Evolutionary conservation across 2,888 invertebrate species (phyloP).

Genomic region (Amblyteles armatorius): DNA sequence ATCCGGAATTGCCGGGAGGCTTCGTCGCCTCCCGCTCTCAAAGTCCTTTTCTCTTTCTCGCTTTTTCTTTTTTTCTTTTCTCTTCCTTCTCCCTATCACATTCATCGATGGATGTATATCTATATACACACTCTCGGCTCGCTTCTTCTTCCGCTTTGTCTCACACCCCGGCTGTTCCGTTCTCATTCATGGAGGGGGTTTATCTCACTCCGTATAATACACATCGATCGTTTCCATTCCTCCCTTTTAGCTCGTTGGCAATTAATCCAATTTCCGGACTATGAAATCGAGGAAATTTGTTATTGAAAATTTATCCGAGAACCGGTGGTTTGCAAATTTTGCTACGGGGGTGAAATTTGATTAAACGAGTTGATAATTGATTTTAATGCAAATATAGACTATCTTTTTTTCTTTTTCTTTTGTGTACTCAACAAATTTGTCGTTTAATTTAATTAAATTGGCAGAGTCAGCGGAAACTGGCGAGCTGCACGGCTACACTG

Average conservation of each 20-base stretch:
- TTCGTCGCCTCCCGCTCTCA: background rate
- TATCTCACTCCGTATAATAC: slow-evolving; percentile 8
- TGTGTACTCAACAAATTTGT: background rate
- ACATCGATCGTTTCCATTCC: background rate
- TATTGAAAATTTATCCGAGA: background rate
- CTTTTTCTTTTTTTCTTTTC: background rate
- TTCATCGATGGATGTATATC: background rate
- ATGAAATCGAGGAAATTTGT: background rate
- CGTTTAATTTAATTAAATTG: background rate
- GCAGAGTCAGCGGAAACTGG: background rate
- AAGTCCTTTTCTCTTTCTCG: background rate
- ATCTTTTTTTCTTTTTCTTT: background rate
- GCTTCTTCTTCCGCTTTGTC: background rate
- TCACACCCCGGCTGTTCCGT: background rate
- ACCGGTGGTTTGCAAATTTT: background rate
- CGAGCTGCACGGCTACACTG: background rate
- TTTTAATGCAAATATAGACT: background rate
- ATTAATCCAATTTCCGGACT: slow-evolving; percentile 14
- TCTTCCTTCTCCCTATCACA: background rate
- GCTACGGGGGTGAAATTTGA: background rate
- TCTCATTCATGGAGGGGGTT: background rate
- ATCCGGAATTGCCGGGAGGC: slow-evolving; percentile 8
- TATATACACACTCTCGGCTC: background rate
- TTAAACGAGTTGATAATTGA: background rate
- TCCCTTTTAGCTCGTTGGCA: background rate